phyloP scores from a whole-genome alignment of 2,888 invertebrate genomes.

The Epirrhoe tristata region DNA sequence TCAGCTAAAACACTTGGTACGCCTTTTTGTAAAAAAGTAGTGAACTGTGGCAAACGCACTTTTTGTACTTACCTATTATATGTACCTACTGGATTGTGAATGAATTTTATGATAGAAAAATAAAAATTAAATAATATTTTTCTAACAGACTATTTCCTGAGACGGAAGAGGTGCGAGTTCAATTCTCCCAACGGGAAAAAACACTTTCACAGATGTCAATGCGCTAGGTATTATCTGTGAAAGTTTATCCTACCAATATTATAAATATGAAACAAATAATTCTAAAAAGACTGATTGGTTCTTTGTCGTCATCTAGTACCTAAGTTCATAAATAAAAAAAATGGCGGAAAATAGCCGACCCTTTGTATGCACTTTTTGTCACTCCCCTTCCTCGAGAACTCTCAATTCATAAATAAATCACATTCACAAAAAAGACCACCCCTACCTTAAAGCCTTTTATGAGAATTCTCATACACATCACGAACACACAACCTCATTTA shows the following conservation, averaged over 20 bases:
- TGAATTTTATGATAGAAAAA: background rate
- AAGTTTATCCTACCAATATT: too few species aligned
- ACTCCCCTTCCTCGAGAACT: background rate
- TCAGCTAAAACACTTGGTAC: conserved; percentile 17
- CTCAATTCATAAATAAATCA: conserved; percentile 2
- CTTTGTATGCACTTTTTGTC: background rate
- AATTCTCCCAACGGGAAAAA: too few species aligned
- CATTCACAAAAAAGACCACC: background rate
- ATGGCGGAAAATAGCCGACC: background rate
- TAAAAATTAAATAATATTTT: background rate
- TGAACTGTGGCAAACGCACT: background rate
- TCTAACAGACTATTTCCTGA: too few species aligned
- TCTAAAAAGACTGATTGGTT: too few species aligned
- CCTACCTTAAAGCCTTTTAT: background rate
- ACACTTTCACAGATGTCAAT: too few species aligned
- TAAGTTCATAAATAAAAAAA: background rate
- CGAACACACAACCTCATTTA: background rate
- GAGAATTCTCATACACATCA: conserved; percentile 1
- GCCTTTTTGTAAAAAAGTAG: conserved; percentile 6
- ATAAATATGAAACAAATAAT: too few species aligned
- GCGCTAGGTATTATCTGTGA: too few species aligned
- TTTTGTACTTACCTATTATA: background rate
- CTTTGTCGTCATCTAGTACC: too few species aligned
- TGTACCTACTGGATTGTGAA: background rate
- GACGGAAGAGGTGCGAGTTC: too few species aligned